Evolutionary conservation across 2,888 invertebrate genomes (phyloP).

Genomic region (Mechanitis messenoides): DNA sequence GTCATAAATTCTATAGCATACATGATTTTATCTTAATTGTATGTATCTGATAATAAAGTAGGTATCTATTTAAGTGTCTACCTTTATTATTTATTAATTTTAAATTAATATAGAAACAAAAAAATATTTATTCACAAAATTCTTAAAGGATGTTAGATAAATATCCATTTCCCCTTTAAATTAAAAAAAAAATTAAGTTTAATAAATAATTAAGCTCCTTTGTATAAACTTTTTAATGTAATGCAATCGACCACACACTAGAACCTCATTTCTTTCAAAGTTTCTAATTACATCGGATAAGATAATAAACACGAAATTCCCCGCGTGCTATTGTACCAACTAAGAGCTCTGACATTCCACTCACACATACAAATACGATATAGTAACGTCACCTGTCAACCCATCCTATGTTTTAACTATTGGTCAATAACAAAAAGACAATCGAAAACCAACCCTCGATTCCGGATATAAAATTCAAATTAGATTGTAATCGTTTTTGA

Average conservation of each 20-base stretch:
- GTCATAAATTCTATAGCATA: constrained; percentile 10
- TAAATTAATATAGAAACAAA: too few relatives aligned
- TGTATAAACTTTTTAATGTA: too few relatives aligned
- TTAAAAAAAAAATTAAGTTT: too few relatives aligned
- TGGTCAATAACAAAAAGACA: constrained; percentile 55
- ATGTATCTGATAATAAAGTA: neutral
- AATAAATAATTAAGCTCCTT: too few relatives aligned
- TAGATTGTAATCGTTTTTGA: constrained; percentile 30
- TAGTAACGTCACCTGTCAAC: constrained; percentile 69
- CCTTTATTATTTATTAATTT: neutral
- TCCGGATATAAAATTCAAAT: constrained; percentile 26
- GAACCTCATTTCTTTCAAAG: constrained; percentile 5
- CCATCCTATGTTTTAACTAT: constrained; percentile 63
- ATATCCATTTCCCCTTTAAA: too few relatives aligned
- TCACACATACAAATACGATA: constrained; percentile 53
- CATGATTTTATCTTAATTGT: neutral
- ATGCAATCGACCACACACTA: neutral
- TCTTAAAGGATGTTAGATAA: too few relatives aligned
- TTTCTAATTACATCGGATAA: constrained; percentile 12
- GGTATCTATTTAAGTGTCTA: neutral
- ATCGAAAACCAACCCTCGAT: constrained; percentile 40
- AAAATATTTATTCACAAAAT: too few relatives aligned
- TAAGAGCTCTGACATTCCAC: constrained; percentile 65
- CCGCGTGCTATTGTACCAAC: constrained; percentile 26
- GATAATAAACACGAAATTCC: constrained; percentile 20